Evolutionary conservation across 2,888 invertebrate species (phyloP), one percentile per base, ranked within the genome.

Genomic region (Caenorhabditis afra): DNA sequence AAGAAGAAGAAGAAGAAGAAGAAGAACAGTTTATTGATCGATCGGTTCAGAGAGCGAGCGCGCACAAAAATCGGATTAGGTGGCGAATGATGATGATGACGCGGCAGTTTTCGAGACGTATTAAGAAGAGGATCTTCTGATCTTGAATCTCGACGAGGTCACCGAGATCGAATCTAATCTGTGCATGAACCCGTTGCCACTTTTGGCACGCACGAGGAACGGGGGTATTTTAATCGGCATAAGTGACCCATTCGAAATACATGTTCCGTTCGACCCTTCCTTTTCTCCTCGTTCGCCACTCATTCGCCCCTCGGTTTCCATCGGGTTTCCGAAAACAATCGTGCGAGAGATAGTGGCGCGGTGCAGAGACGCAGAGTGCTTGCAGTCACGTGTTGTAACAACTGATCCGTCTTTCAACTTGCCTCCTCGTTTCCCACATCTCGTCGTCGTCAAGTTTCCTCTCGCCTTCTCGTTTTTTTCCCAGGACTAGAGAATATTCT

Each of bases 351-450:
- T 16, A 37, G 18, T 3, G 20, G 16, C 3, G 18, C 7, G 29
- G 29, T 7, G 29, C 3, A 55, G 55, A 55, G 55, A 18, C 37
- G 37, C 37, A 37, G 29, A 29, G 23, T 1, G 22, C n/a, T n/a
- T n/a, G n/a, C 18, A 1, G 74, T 74, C 74, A 74, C 65, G 66
- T 74, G 74, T 74, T 74, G 65, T 58, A 74, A 74, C 76, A 76
- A 76, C 67, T 68, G 67, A 76, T 76, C 75, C 59, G 23, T 59
- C 61, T 52, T 12, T 23, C 16, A 23, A 39, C 22, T 44, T 35
- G n/a, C 61, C 23, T 37, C 18, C 37, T 58, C 37, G 11, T 57
- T 41, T 64, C 50, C 37, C 52, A 29, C 29, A 29, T 29, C 29
- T 29, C 29, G 29, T 29, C 29, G 29, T 29, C 29, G 29, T 29